Conservation (phyloP, 2,113 vertebrate species). For the Oryzias curvinotus region DNA sequence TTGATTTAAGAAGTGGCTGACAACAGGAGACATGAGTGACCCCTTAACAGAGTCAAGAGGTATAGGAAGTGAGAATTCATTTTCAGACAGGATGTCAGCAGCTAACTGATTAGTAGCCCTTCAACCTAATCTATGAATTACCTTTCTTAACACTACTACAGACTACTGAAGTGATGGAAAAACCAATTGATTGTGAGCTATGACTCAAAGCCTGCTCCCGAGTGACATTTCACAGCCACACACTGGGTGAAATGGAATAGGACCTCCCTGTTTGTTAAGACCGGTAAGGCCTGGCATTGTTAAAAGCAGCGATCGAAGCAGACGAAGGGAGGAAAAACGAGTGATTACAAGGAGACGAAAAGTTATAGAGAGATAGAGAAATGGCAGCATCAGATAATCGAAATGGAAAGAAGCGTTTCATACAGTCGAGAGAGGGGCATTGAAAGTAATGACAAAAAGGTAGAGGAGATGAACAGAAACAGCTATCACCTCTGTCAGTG, state of each 20-base stretch:
- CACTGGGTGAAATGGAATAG: conserved; percentile 2
- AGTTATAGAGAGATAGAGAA: background rate
- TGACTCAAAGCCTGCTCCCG: conserved; percentile 19
- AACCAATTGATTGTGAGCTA: conserved; percentile 1
- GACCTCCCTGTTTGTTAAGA: conserved; percentile 12
- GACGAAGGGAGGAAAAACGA: background rate
- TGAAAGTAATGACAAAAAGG: conserved; percentile 7
- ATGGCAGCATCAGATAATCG: background rate
- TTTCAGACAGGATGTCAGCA: conserved; percentile 1
- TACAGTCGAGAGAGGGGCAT: background rate
- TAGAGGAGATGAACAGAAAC: conserved; percentile 22
- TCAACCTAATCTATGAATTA: conserved; percentile 5
- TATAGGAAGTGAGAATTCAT: background rate
- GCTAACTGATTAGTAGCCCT: background rate
- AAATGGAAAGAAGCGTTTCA: background rate
- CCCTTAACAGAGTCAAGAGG: background rate
- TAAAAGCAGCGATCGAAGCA: conserved; percentile 21
- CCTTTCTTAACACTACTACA: too few relatives aligned
- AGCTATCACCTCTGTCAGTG: conserved; percentile 30
- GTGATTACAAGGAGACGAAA: background rate
- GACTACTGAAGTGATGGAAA: background rate
- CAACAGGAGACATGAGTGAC: background rate
- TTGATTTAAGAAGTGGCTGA: conserved; percentile 28
- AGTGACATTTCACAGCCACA: conserved; percentile 40
- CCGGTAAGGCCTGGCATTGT: conserved; percentile 27